Evolutionary conservation across 2,888 invertebrate genomes (phyloP).

Genomic region (Drosophila barbarae): DNA sequence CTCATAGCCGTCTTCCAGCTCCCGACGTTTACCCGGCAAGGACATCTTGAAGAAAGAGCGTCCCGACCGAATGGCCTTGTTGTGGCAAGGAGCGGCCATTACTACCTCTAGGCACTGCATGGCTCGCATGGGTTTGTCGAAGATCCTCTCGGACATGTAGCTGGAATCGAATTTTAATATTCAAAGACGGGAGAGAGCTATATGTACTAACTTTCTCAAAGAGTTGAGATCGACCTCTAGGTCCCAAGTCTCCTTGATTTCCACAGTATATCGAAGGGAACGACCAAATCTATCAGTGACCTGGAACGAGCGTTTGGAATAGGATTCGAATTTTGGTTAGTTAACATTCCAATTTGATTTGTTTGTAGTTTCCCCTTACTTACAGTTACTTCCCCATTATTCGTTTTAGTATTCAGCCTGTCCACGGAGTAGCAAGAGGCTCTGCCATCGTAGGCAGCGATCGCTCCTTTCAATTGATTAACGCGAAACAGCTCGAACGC

Average conservation of each 20-base stretch:
- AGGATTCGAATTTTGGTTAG: background rate
- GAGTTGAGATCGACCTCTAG: constrained; percentile 68
- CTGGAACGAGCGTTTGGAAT: constrained; percentile 24
- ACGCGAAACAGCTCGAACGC: constrained; percentile 80
- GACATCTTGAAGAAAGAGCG: constrained; percentile 88
- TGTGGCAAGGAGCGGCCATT: constrained; percentile 81
- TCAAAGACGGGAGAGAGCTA: background rate
- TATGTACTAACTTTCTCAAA: constrained; percentile 63
- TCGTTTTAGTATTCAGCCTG: constrained; percentile 37
- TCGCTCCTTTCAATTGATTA: constrained; percentile 77
- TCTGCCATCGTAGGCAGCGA: constrained; percentile 86
- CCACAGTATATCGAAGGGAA: constrained; percentile 60
- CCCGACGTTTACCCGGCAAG: constrained; percentile 35
- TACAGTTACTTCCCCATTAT: constrained; percentile 64
- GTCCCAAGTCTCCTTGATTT: constrained; percentile 69
- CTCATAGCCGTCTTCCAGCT: constrained; percentile 90
- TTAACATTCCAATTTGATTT: too few species aligned
- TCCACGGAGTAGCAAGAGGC: constrained; percentile 83
- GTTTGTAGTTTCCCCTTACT: background rate
- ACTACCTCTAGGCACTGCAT: constrained; percentile 85
- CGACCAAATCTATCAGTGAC: constrained; percentile 59
- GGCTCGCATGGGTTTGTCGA: constrained; percentile 79
- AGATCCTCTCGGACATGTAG: constrained; percentile 71
- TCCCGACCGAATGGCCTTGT: constrained; percentile 68
- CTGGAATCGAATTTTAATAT: constrained; percentile 40